These are phyloP conservation scores for Parambassis ranga DNA, from an alignment of 2,797 vertebrate species.

Conservation along the genomic window DNA sequence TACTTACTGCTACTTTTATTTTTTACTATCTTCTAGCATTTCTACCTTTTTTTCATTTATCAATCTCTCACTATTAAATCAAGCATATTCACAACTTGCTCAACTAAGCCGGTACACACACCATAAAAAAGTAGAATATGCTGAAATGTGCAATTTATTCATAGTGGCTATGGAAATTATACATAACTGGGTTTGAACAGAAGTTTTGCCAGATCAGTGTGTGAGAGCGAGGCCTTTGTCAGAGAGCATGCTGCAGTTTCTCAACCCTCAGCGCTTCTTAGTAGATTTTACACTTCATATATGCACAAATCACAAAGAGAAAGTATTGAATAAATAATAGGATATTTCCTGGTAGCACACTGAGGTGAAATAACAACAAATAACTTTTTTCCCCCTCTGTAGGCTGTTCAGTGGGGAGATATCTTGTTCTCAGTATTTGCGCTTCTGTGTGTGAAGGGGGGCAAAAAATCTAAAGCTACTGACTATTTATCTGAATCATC, in stretches of 20 bases:
- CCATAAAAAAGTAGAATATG: constrained; percentile 42
- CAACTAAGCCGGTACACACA: constrained; percentile 33
- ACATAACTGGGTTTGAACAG: constrained; percentile 61
- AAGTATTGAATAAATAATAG: constrained; percentile 82
- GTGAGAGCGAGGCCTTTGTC: constrained; percentile 70
- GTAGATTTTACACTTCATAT: constrained; percentile 78
- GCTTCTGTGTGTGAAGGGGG: constrained; percentile 51
- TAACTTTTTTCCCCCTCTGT: constrained; percentile 65
- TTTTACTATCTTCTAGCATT: neutral
- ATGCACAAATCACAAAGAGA: constrained; percentile 80
- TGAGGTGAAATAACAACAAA: constrained; percentile 79
- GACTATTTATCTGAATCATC: constrained; percentile 78
- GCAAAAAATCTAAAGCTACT: constrained; percentile 67
- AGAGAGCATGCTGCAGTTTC: constrained; percentile 63
- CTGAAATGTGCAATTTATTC: constrained; percentile 66
- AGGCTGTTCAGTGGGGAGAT: constrained; percentile 66
- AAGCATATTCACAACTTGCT: constrained; percentile 19
- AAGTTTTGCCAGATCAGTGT: constrained; percentile 78
- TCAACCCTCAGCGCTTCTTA: constrained; percentile 62
- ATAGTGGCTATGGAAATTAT: constrained; percentile 63
- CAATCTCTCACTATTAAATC: constrained; percentile 15
- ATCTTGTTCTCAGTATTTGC: constrained; percentile 64
- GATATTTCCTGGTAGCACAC: constrained; percentile 78
- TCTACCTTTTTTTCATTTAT: constrained; percentile 1
- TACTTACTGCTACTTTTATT: neutral